These are phyloP conservation scores for Heliornis fulica DNA, from an alignment of 2,113 vertebrate species.

Conservation along the genomic window DNA sequence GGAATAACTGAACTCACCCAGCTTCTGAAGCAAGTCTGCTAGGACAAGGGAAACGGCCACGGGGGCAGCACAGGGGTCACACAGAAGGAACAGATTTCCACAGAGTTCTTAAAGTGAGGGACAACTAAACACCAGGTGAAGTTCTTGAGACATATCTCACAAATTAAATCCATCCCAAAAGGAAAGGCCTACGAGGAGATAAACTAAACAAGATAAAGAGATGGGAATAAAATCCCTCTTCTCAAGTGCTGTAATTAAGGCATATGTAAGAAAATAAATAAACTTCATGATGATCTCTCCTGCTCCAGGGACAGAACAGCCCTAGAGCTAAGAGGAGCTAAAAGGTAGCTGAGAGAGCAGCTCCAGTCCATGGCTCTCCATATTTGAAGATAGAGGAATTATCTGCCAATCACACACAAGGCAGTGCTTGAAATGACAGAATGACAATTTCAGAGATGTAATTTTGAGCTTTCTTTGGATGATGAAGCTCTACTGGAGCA, in stretches of 20 bases:
- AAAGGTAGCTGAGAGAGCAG: background rate
- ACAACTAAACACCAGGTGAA: background rate
- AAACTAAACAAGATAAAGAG: background rate
- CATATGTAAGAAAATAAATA: background rate
- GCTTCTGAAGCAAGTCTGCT: background rate
- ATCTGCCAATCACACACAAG: background rate
- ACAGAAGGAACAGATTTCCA: background rate
- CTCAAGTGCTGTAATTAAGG: background rate
- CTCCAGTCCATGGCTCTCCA: rapidly evolving
- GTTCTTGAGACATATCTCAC: rapidly evolving
- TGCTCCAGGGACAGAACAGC: background rate
- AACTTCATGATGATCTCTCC: background rate
- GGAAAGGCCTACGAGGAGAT: background rate
- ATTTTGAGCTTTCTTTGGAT: background rate
- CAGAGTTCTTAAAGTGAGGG: background rate
- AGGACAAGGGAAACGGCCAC: background rate
- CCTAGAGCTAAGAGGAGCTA: background rate
- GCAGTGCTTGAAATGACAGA: background rate
- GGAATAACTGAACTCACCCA: background rate
- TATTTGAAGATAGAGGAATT: background rate
- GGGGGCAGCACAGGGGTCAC: background rate
- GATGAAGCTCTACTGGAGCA: background rate
- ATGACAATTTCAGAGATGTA: background rate
- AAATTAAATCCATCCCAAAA: background rate
- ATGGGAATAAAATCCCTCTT: background rate